Base-by-base conservation (phyloP, 2,888 invertebrate species). In the Cynaeus angustus region DNA sequence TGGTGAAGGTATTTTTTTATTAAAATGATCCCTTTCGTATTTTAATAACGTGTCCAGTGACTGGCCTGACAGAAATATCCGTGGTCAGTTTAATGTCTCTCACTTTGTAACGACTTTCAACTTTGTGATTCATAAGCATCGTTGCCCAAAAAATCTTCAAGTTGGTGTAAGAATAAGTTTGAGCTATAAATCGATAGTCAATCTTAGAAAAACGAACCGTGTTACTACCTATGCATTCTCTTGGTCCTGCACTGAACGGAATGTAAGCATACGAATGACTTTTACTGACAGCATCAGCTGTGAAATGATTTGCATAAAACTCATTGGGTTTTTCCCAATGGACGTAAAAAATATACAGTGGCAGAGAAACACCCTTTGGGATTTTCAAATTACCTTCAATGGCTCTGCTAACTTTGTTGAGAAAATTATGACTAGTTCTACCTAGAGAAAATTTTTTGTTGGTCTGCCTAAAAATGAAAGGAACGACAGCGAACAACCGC, bases 271-370 rank as follows among this genome's bases (percentile, higher is more conserved):
- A 80, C 10, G 72, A 71, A 65, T 77, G 73, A 30, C 81, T 68
- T 28, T 72, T 72, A 5, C 58, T 50, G 8, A 77, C 76, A 10
- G 68, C 70, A 70, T 79, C 76, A 4, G 78, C 75, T 21, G 74
- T 14, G 71, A 81, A 81, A 70, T 81, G 80, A 33, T 81, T 78
- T 8, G 81, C 80, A 69, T 79, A 77, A 62, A 79, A 81, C 59
- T 79, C 75, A 8, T 77, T 66, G 0, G 80, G 80, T 38, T 72
- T 77, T 50, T 77, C 74, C 80, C 80, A 81, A 37, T 81, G 81
- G 1, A 80, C 64, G 48, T 73, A 68, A 50, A 72, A 73, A 14
- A 79, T 73, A 5, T 74, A 58, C 1, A 80, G 55, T 4, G 72
- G 21, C 8, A 80, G 66, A 5, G 76, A 73, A 13, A 72, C 71